Evolutionary conservation across 2,113 vertebrate species (phyloP).

Genomic region (Euleptes europaea): DNA sequence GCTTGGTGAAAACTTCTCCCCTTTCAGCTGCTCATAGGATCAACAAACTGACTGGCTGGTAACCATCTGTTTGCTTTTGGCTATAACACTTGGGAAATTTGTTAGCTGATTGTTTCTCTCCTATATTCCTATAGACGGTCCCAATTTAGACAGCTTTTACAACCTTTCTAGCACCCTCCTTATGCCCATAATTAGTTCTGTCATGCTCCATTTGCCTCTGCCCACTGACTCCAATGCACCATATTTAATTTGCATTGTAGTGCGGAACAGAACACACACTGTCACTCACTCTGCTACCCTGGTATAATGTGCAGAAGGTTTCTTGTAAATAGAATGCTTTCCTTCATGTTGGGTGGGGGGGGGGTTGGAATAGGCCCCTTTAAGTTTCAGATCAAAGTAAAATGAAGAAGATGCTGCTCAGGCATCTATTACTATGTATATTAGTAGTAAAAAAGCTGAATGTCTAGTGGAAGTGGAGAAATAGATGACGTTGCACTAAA

Average conservation of each 20-base stretch:
- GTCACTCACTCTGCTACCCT: not conserved
- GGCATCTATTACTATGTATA: not conserved
- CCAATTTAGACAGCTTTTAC: conserved; percentile 1
- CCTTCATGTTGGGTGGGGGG: not conserved
- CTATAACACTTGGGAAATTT: conserved; percentile 35
- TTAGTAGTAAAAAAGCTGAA: not conserved
- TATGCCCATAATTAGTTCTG: conserved; percentile 34
- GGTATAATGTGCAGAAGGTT: not conserved
- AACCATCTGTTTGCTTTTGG: conserved; percentile 10
- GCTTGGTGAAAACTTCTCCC: not conserved
- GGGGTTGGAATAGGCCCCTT: not conserved
- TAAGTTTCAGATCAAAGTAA: not conserved
- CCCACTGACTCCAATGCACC: conserved; percentile 8
- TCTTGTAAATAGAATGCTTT: not conserved
- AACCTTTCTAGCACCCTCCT: conserved; percentile 16
- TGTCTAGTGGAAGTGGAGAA: not conserved
- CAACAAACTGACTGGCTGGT: not conserved
- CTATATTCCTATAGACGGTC: not conserved
- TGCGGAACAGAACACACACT: not conserved
- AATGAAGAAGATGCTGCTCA: not conserved
- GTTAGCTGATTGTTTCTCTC: conserved; percentile 16
- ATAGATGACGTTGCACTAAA: conserved; percentile 15
- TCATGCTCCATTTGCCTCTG: conserved; percentile 1
- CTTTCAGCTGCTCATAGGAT: not conserved
- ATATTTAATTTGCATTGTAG: not conserved